Evolutionary conservation across 2,888 invertebrate species (phyloP), one percentile per base, ranked within the genome.

Genomic region (Cyclophora albipunctata): DNA sequence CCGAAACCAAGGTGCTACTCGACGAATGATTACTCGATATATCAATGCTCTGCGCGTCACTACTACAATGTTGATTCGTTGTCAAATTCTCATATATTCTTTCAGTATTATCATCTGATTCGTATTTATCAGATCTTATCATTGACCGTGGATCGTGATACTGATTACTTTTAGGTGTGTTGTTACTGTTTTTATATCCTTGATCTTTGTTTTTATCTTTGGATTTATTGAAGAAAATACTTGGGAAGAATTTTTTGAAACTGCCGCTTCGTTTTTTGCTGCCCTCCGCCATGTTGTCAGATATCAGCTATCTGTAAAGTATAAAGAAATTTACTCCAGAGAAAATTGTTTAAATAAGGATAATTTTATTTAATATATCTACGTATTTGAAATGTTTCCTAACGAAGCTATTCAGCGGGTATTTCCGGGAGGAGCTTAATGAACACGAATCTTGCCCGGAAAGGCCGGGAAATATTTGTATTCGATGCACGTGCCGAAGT

Each of bases 81-180:
- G 78, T 65, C 59, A 87, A 71, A 60, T 87, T 87, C 76, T 87
- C 87, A 60, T 87, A 87, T 61, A 85, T 80, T 57, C 79, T 69
- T 60, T 83, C 81, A 54, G 20, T 20, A 20, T 64, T 70, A 64
- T 70, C 71, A 51, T 59, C 61, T n/a, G 55, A 57, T 60, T 69
- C 59, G 51, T 60, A 60, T 53, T 67, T 73, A 60, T 74, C 76
- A 45, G 66, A 63, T 63, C 63, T 78, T 59, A 73, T 69, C 61
- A 54, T 35, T 40, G 63, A 51, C 55, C 74, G 76, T 50, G 82
- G 81, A 61, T 71, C 78, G 54, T 82, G 78, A 68, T 86, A 84
- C 55, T 79, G 78, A 67, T 86, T 84, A 54, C 66, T 67, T 57
- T 65, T 69, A 46, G 60, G 52, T 35, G 68, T 57, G 48, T 74